Base-by-base conservation (phyloP, 92 coral and sea anemone genomes). In the Siderastrea siderea region DNA sequence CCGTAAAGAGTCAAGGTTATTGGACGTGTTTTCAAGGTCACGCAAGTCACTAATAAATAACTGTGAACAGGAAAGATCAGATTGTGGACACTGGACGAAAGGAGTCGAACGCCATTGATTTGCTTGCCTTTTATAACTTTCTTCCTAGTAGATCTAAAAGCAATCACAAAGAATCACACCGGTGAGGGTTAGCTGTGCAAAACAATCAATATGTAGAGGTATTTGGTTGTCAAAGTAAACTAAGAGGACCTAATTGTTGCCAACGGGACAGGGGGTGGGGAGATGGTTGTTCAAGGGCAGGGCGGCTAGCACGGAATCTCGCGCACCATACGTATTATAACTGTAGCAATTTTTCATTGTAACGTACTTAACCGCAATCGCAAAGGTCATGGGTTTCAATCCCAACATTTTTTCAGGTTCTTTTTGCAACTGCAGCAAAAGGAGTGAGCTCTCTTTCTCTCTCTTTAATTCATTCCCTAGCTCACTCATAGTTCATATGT, bases 1-100 rank as follows among this genome's bases (percentile, higher is more conserved):
- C 44, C 61, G 59, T 47, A 64, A 57, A 52, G 66, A 65, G 64
- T 58, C 77, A 81, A 81, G 86, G 86, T 81, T 50, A 82, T 47
- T 10, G 15, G 51, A 47, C 45, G 50, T 50, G 68, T 16, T 57
- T 4, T 43, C 9, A 12, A 13, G 66, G 86, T 82, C 77, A 82
- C 86, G 78, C 77, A 53, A 68, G 86, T 81, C 54, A 55, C 77
- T 68, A 66, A 57, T 82, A 47, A 54, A 68, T 45, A 59, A 47
- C 38, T 46, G 9, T 47, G 64, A 8, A 47, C 14, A 45, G 57
- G 54, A 53, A 6, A 19, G 47, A 15, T 19, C 47, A 17, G 15
- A 63, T 71, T 7, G 38, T 4, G 17, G 57, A 11, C 9, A 15
- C 17, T 3, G 49, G 3, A 47, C 17, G 1, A 70, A 3, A 4